These are phyloP conservation scores for Fringilla coelebs DNA, from an alignment of 2,797 vertebrate genomes.

Conservation along the genomic window DNA sequence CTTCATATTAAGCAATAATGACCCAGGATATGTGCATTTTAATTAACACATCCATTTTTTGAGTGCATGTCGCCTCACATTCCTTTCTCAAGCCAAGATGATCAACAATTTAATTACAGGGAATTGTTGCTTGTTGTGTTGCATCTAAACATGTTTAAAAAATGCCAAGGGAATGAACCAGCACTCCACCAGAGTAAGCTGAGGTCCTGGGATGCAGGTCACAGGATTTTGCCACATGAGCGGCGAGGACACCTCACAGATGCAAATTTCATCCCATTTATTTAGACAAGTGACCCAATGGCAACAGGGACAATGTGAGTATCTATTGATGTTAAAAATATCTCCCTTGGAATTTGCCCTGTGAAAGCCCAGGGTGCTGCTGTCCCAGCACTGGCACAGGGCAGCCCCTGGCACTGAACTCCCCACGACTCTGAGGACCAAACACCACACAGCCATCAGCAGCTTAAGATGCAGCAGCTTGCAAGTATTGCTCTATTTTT, in stretches of 20 bases:
- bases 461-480: background rate
- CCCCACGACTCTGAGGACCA: background rate
- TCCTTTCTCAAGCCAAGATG: background rate
- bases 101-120: background rate
- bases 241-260: background rate
- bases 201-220: background rate
- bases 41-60: background rate
- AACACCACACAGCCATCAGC: accelerated
- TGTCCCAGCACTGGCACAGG: background rate
- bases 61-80: background rate
- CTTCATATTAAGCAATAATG: background rate
- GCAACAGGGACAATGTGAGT: background rate
- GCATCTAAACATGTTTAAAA: background rate
- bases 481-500: background rate
- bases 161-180: background rate
- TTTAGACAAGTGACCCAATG: background rate
- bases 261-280: background rate
- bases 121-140: background rate
- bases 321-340: background rate
- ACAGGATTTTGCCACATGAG: background rate
- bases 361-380: background rate
- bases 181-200: accelerated
- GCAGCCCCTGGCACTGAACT: background rate
- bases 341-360: background rate
- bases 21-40: background rate